These are phyloP conservation scores for Himalopsyche japonica DNA, from an alignment of 2,888 invertebrate species.

Conservation along the genomic window DNA sequence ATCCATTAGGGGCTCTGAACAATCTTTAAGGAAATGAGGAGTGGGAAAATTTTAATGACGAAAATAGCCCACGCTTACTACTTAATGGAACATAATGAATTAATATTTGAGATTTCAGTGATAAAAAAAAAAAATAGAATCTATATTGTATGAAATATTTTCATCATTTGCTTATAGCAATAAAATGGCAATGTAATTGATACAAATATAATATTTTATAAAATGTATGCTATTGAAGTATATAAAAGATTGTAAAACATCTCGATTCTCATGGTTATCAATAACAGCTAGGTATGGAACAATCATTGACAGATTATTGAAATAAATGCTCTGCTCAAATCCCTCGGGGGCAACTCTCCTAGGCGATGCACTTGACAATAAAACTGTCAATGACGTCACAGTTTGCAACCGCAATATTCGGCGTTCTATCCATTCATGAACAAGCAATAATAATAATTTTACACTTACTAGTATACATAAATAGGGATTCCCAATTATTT, in stretches of 20 bases:
- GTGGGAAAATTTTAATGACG: too few relatives aligned
- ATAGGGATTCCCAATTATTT: not conserved
- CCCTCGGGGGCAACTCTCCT: not conserved
- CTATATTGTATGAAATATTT: too few relatives aligned
- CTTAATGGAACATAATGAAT: too few relatives aligned
- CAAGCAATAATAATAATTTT: not conserved
- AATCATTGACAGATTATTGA: conserved; percentile 38
- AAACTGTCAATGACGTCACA: not conserved
- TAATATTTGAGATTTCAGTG: too few relatives aligned
- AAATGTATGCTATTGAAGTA: too few relatives aligned
- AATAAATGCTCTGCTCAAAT: conserved; percentile 26
- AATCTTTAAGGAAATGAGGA: too few relatives aligned
- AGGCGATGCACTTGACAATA: not conserved
- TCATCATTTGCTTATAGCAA: too few relatives aligned
- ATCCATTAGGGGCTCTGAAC: too few relatives aligned
- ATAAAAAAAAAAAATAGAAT: too few relatives aligned
- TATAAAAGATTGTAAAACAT: not conserved
- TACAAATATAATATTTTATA: too few relatives aligned
- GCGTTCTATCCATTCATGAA: not conserved
- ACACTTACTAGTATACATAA: not conserved
- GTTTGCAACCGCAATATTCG: not conserved
- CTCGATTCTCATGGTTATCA: not conserved
- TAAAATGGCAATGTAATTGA: too few relatives aligned
- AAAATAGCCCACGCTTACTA: too few relatives aligned
- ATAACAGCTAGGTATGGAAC: conserved; percentile 8